phyloP scores from a whole-genome alignment of 2,113 vertebrate species.

The Hucho hucho region DNA sequence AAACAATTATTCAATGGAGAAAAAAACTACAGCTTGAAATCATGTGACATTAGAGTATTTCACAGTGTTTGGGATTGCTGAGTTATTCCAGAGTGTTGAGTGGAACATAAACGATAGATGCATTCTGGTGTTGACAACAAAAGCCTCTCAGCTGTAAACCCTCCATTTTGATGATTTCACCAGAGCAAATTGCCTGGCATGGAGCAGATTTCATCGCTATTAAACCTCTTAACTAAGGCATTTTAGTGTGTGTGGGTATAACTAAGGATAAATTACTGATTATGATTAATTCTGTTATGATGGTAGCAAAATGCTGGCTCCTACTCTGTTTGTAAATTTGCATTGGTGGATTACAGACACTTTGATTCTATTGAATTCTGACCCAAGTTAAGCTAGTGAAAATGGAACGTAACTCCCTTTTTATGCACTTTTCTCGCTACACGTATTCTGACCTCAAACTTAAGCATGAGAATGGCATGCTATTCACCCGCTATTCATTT shows the following conservation, averaged over 20 bases:
- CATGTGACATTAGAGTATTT: background rate
- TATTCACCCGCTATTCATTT: too few relatives aligned
- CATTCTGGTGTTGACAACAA: constrained; percentile 42
- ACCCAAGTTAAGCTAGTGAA: too few relatives aligned
- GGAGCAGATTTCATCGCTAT: constrained; percentile 16
- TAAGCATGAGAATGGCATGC: too few relatives aligned
- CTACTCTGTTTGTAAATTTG: background rate
- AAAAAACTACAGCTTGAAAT: background rate
- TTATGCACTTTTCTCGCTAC: too few relatives aligned
- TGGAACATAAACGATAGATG: constrained; percentile 44
- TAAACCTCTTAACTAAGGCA: constrained; percentile 13
- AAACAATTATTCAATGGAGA: background rate
- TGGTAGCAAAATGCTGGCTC: background rate
- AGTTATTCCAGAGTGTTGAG: constrained; percentile 30
- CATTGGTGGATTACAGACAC: too few relatives aligned
- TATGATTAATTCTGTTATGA: constrained; percentile 47
- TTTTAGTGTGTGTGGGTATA: constrained; percentile 22
- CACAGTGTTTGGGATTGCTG: constrained; percentile 11
- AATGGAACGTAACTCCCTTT: too few relatives aligned
- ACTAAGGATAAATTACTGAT: constrained; percentile 48
- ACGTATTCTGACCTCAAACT: too few relatives aligned
- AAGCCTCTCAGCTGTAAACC: constrained; percentile 20
- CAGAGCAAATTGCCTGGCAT: constrained; percentile 10
- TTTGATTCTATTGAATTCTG: too few relatives aligned
- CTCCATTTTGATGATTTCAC: constrained; percentile 4